Evolutionary conservation across 1,140 invertebrate species (phyloP), one percentile per base, ranked within the genome.

Genomic region (Drosophila lacertosa): DNA sequence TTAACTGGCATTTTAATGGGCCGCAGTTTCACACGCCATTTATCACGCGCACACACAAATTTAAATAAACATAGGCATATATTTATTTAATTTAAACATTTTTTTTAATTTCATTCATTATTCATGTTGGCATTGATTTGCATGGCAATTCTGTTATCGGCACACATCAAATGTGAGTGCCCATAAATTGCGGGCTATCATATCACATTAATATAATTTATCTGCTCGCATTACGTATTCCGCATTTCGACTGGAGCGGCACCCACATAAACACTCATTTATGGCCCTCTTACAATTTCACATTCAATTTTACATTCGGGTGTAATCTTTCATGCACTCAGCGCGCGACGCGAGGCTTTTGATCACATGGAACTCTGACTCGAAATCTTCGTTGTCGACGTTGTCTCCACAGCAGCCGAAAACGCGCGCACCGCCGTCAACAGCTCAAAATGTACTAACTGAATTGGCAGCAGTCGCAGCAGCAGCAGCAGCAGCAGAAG

Each of bases 131-230:
- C 45, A 73, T 73, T 58, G 74, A 82, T 77, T 57, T 59, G 57
- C 68, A 44, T 40, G 45, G 26, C 54, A 63, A 69, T 73, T 69
- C 55, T 64, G 44, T 70, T 74, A 74, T 74, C 72, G 35, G 39
- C 37, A 47, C 65, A 22, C 65, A 74, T 74, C 71, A 69, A 69
- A 50, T 45, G 74, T 39, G 47, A 60, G 32, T 42, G 59, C 70
- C 65, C 47, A 72, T 83, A 71, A 84, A 83, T 83, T 84, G 59
- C 68, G 29, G 58, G 75, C 62, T 72, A 83, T 84, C 81, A 81
- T 74, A 58, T 71, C 82, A 88, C 81, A 86, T 86, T 86, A 77
- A 86, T 74, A 86, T 81, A 81, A 84, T 84, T 84, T 84, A 84
- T 84, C 58, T 29, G 32, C 39, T 63, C 42, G 62, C 42, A 55